Percentiles rank a stretch among this genome's conserved stretches.
phyloP scores from a whole-genome alignment of 2,113 vertebrate species.

The Tachycineta bicolor region DNA sequence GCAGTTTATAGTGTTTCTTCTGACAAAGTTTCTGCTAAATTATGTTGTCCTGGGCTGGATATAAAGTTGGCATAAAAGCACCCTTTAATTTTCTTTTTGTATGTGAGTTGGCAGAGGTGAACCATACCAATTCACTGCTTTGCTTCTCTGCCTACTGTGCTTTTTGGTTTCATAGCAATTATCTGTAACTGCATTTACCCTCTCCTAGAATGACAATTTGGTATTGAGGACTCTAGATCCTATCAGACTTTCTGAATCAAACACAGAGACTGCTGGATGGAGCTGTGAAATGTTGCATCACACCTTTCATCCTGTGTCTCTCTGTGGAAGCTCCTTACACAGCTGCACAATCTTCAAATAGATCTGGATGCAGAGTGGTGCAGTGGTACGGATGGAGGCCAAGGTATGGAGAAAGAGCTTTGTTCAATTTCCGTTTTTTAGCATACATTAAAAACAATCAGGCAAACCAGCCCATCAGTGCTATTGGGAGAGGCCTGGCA shows the following conservation, averaged over 20 bases:
- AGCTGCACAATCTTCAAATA: background rate
- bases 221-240: background rate
- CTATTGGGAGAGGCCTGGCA: background rate
- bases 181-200: background rate
- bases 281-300: background rate
- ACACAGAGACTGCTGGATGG: background rate
- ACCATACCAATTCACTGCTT: background rate
- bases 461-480: background rate
- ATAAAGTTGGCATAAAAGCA: background rate
- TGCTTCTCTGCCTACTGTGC: background rate
- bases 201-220: background rate
- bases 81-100: background rate
- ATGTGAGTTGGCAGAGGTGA: background rate
- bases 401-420: background rate
- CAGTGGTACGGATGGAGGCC: background rate
- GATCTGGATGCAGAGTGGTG: background rate
- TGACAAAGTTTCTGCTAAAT: background rate
- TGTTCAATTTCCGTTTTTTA: conserved; percentile 37
- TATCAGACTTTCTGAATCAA: background rate
- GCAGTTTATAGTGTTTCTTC: background rate
- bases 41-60: background rate
- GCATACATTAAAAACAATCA: conserved; percentile 19
- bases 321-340: background rate
- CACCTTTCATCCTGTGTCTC: background rate
- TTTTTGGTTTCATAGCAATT: background rate